Evolutionary conservation across 2,113 vertebrate genomes (phyloP).

Genomic region (Anser brachyrhynchus): DNA sequence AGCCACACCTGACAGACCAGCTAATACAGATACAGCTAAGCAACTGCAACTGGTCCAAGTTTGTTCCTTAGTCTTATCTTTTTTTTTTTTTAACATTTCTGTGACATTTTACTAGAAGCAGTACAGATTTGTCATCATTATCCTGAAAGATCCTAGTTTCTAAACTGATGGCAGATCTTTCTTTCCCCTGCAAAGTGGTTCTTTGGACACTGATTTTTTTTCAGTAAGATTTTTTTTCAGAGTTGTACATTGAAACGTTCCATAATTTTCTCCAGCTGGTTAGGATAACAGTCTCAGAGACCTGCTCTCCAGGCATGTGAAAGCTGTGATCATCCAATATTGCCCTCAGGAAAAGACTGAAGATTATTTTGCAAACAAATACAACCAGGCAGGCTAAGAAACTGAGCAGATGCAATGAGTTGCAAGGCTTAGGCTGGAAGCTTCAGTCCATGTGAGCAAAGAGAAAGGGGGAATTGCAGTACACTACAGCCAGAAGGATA

Average conservation of each 20-base stretch:
- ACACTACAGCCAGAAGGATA: not conserved
- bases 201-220: not conserved
- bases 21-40: not conserved
- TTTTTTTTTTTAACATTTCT: not conserved
- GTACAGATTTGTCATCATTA: not conserved
- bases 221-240: not conserved
- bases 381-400: not conserved
- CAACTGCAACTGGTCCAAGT: not conserved
- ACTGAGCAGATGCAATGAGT: not conserved
- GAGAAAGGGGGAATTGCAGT: not conserved
- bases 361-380: constrained; percentile 2
- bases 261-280: not conserved
- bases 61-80: not conserved
- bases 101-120: not conserved
- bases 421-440: not conserved
- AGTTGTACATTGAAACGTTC: not conserved
- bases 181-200: not conserved
- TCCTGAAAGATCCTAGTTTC: not conserved
- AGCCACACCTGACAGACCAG: not conserved
- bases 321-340: not conserved
- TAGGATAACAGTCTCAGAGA: not conserved
- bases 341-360: not conserved
- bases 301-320: not conserved
- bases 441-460: not conserved
- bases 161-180: not conserved